A percentile compares a stretch with the other conserved stretches of the same genome.
These are phyloP conservation scores for Atta texana DNA, from an alignment of 1,140 invertebrate species.

Conservation along the genomic window DNA sequence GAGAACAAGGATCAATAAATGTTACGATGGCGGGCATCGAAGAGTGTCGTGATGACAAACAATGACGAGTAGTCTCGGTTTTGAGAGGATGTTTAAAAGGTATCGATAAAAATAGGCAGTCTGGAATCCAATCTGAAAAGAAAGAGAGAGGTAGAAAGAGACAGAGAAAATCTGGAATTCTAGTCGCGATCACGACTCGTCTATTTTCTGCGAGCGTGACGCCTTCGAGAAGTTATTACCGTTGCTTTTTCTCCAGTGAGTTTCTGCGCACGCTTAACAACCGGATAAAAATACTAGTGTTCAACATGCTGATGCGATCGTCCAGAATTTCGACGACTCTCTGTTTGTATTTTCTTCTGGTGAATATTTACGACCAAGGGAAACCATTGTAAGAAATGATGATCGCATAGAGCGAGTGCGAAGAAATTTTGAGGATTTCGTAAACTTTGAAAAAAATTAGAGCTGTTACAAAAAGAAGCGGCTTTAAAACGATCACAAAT, in stretches of 20 bases:
- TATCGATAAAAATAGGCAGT: constrained; percentile 55
- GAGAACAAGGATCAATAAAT: neutral
- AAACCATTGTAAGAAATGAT: neutral
- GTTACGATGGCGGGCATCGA: constrained; percentile 13
- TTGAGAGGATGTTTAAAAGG: constrained; percentile 44
- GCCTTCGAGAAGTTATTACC: constrained; percentile 45
- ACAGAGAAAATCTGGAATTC: constrained; percentile 51
- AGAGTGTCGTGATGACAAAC: constrained; percentile 20
- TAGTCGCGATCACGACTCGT: constrained; percentile 53
- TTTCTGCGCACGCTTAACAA: constrained; percentile 12
- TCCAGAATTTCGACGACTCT: constrained; percentile 7
- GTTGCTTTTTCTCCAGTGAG: constrained; percentile 34
- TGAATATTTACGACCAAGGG: constrained; percentile 3
- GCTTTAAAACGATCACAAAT: neutral
- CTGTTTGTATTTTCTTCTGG: neutral
- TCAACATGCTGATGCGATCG: constrained; percentile 29
- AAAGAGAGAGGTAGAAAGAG: neutral
- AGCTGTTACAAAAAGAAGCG: neutral
- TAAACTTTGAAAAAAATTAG: neutral
- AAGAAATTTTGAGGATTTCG: neutral
- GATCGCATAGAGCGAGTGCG: neutral
- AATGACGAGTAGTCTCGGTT: constrained; percentile 25
- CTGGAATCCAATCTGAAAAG: constrained; percentile 47
- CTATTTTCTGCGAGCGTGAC: constrained; percentile 58
- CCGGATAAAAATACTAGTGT: constrained; percentile 55